Base-by-base conservation (phyloP, 2,888 invertebrate genomes). In the Eupeodes latifasciatus region DNA sequence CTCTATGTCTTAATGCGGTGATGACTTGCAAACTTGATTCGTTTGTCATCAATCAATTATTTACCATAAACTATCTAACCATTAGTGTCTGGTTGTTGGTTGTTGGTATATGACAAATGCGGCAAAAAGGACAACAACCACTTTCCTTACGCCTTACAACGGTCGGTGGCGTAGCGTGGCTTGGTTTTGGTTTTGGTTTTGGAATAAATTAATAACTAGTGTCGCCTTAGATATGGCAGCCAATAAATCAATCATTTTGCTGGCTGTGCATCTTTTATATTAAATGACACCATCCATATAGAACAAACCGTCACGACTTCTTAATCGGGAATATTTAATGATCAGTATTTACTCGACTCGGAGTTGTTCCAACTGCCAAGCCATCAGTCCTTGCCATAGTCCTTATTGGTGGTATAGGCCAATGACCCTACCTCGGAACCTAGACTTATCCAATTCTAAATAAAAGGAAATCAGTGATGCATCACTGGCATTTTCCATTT, bases 381-480 rank as follows among this genome's bases (percentile, higher is more conserved):
- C 27, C 27, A 27, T 14, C 27, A 44, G 66, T 16, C 10, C 14
- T 6, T 34, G 5, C 12, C 71, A 71, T 11, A 11, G 19, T 7
- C n/a, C n/a, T 51, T 0, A 7, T 0, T 4, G 36, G 0, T 4
- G 6, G 49, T 27, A 27, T 27, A 79, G 86, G 79, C 76, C 83
- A 83, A 40, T 80, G 83, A 87, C 71, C 79, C 49, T 34, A 34
- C 67, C 47, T 27, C 9, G 4, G 19, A 11, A 10, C 11, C 5
- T 40, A 36, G 9, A 12, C 11, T 0, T 19, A 6, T 64, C 51
- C 49, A 51, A 51, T 75, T 34, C 36, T 47, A 71, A 81, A 81
- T 76, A 76, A 87, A 83, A 83, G 86, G 86, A 87, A 79, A 80
- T 83, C 71, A 83, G 11, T 76, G 59, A 40, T 40, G 40, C 40